Evolutionary conservation across 23 tunicate species (phyloP).

Genomic region (Clavelina lepadiformis): DNA sequence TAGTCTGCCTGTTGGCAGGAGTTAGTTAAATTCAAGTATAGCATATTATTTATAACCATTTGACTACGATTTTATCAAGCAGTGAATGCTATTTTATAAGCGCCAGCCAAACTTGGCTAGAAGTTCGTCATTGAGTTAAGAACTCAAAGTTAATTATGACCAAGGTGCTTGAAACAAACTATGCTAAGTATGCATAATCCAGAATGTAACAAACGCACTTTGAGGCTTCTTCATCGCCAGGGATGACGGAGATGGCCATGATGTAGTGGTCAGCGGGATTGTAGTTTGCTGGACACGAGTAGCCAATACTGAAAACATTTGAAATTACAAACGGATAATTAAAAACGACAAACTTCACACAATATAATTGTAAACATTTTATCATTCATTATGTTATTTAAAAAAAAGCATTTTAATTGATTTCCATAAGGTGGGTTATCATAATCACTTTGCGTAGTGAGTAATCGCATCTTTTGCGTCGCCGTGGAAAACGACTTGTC

Average conservation of each 20-base stretch:
- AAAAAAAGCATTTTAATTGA: not conserved
- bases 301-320: slow-evolving; percentile 38
- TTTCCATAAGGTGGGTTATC: not conserved
- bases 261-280: slow-evolving; percentile 92
- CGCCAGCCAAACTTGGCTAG: no score
- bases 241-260: slow-evolving; percentile 54
- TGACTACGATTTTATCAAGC: no score
- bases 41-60: no score
- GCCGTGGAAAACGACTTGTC: slow-evolving; percentile 42
- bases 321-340: not conserved
- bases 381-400: not conserved
- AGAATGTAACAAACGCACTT: slow-evolving; percentile 37
- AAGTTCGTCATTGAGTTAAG: no score
- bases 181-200: no score
- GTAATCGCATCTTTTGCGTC: slow-evolving; percentile 28
- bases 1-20: no score
- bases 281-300: slow-evolving; percentile 73
- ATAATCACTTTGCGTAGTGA: slow-evolving; percentile 31
- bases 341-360: not conserved
- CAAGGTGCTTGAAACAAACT: no score
- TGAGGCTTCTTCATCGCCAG: slow-evolving; percentile 58
- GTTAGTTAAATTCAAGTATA: no score
- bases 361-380: not conserved
- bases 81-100: no score
- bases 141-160: no score